phyloP scores from a whole-genome alignment of 2,888 invertebrate genomes.

The Flexamia atlantica region DNA sequence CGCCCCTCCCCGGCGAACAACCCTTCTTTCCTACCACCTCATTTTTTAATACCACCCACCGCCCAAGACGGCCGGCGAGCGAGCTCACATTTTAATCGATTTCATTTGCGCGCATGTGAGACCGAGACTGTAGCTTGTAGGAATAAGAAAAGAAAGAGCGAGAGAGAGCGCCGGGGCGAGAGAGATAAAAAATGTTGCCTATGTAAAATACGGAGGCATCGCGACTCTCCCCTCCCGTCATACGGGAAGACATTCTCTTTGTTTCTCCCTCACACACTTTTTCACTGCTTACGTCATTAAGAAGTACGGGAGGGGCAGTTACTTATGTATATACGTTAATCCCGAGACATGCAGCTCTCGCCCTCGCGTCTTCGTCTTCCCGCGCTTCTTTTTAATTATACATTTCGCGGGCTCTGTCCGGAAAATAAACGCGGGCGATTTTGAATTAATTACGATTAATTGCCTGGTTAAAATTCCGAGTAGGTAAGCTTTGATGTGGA shows the following conservation, averaged over 20 bases:
- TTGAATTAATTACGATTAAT: constrained; percentile 65
- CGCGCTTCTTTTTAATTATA: constrained; percentile 67
- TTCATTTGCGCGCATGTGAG: constrained; percentile 83
- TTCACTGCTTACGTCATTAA: constrained; percentile 78
- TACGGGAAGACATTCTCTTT: constrained; percentile 74
- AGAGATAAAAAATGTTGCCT: constrained; percentile 72
- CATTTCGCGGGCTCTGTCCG: constrained; percentile 48
- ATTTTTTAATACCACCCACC: constrained; percentile 65
- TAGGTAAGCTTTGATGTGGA: constrained; percentile 58
- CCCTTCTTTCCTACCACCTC: constrained; percentile 65
- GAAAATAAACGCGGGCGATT: constrained; percentile 63
- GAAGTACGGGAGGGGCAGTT: constrained; percentile 69
- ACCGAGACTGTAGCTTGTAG: constrained; percentile 78
- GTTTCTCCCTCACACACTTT: constrained; percentile 72
- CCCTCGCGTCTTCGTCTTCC: constrained; percentile 46
- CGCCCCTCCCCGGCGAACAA: constrained; percentile 37
- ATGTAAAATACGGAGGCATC: constrained; percentile 73
- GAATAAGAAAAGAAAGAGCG: constrained; percentile 72
- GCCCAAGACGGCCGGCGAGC: constrained; percentile 64
- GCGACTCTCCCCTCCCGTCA: constrained; percentile 59
- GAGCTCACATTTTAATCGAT: constrained; percentile 82
- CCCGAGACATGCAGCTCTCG: constrained; percentile 61
- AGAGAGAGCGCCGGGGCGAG: constrained; percentile 72
- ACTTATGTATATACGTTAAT: constrained; percentile 66
- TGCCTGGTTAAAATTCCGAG: constrained; percentile 64